Conservation (phyloP, 2,797 vertebrate genomes). For the Lithobates pipiens region DNA sequence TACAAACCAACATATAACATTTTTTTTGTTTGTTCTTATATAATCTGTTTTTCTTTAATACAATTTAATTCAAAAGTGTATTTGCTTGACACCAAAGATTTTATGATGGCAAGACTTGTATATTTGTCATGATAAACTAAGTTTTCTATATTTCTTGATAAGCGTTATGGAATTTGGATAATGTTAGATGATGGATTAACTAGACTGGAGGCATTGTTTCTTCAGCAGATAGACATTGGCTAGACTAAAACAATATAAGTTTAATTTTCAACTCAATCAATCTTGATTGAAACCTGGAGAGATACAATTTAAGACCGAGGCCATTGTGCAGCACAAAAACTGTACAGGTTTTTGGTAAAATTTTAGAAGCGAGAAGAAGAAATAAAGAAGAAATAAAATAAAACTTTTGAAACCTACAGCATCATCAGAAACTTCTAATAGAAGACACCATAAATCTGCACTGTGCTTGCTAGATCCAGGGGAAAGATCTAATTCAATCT, state of each 20-base stretch:
- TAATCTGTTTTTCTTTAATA: too few species aligned
- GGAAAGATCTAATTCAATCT: too few species aligned
- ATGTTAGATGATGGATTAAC: slow-evolving; percentile 53
- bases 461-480: too few species aligned
- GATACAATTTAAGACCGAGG: slow-evolving; percentile 27
- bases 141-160: slow-evolving; percentile 35
- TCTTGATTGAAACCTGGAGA: slow-evolving; percentile 55
- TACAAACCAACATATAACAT: too few species aligned
- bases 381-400: not conserved
- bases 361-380: not conserved
- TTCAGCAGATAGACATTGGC: slow-evolving; percentile 1
- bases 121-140: not conserved
- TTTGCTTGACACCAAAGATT: slow-evolving; percentile 3
- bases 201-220: slow-evolving; percentile 27
- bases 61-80: not conserved
- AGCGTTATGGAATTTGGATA: slow-evolving; percentile 29
- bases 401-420: too few species aligned
- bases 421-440: too few species aligned
- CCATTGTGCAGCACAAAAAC: not conserved
- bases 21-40: too few species aligned
- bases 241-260: slow-evolving; percentile 36
- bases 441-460: too few species aligned
- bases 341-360: not conserved
- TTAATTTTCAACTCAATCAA: slow-evolving; percentile 53
- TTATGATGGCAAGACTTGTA: not conserved